These are phyloP conservation scores for Terrapene triunguis DNA, from an alignment of 2,113 vertebrate species.

Conservation along the genomic window DNA sequence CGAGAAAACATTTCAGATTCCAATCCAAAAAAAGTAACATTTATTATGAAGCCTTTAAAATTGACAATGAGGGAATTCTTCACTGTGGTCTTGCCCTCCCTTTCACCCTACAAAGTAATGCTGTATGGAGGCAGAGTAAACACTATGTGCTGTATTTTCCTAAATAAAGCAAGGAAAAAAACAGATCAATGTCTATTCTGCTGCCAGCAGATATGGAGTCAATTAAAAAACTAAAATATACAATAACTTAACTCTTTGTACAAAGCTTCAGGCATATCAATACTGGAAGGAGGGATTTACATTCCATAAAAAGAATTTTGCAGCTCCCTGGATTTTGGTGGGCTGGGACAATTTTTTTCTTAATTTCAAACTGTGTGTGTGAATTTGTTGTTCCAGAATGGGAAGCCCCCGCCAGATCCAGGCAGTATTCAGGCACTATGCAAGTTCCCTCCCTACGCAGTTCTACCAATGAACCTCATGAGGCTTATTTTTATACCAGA, in stretches of 20 bases:
- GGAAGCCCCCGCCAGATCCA: background rate
- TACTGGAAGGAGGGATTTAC: conserved; percentile 14
- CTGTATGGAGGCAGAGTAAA: conserved; percentile 77
- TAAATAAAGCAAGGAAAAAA: conserved; percentile 75
- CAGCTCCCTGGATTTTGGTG: background rate
- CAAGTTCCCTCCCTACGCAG: background rate
- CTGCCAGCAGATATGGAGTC: conserved; percentile 75
- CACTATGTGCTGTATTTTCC: conserved; percentile 72
- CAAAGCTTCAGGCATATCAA: conserved; percentile 61
- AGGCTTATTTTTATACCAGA: background rate
- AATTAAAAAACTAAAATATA: conserved; percentile 78
- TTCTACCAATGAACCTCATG: background rate
- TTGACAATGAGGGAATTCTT: conserved; percentile 77
- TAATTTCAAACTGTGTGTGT: conserved; percentile 6
- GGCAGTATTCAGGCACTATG: background rate
- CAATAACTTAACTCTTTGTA: conserved; percentile 77
- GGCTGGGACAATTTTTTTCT: background rate
- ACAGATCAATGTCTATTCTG: conserved; percentile 67
- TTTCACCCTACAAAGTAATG: conserved; percentile 76
- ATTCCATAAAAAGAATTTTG: conserved; percentile 2
- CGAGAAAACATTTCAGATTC: conserved; percentile 72
- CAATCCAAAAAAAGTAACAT: conserved; percentile 65
- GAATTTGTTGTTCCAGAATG: conserved; percentile 40
- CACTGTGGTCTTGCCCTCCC: conserved; percentile 76
- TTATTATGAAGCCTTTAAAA: conserved; percentile 74